Evolutionary conservation across 64 coral and sea anemone species (phyloP).

Genomic region (Dendrophyllia cribrosa): DNA sequence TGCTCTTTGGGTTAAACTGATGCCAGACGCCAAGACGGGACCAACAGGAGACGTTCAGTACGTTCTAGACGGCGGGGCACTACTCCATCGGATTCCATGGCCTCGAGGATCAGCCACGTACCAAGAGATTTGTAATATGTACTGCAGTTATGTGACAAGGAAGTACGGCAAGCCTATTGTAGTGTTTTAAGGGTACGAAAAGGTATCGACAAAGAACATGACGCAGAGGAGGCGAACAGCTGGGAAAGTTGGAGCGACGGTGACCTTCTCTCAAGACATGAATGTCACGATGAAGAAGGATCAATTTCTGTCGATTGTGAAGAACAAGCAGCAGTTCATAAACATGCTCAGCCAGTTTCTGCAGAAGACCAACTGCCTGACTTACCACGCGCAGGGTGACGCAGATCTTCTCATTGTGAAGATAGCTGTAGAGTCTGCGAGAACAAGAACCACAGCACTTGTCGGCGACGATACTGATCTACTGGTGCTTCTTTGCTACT

Average conservation of each 20-base stretch:
- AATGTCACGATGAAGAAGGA: too few species aligned
- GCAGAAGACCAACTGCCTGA: too few species aligned
- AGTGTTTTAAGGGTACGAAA: constrained; percentile 75
- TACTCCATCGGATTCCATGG: constrained; percentile 67
- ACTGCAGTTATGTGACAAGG: constrained; percentile 48
- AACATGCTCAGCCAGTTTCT: too few species aligned
- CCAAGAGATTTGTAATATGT: constrained; percentile 39
- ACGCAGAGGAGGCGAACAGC: background rate
- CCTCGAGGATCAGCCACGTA: constrained; percentile 49
- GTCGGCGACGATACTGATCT: constrained; percentile 68
- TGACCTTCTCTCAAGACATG: background rate
- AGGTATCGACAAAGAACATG: constrained; percentile 46
- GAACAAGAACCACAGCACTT: background rate
- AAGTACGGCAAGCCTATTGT: constrained; percentile 57
- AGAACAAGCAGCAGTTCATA: too few species aligned
- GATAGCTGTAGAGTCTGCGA: background rate
- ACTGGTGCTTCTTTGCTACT: constrained; percentile 42
- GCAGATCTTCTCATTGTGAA: constrained; percentile 20
- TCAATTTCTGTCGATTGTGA: too few species aligned
- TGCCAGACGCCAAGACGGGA: background rate
- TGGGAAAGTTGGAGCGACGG: background rate
- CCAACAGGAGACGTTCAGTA: constrained; percentile 29
- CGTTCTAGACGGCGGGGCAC: constrained; percentile 73
- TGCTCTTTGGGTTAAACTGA: constrained; percentile 29
- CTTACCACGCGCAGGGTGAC: background rate